Conservation (phyloP, 1,140 invertebrate species). For the Colletes latitarsis region DNA sequence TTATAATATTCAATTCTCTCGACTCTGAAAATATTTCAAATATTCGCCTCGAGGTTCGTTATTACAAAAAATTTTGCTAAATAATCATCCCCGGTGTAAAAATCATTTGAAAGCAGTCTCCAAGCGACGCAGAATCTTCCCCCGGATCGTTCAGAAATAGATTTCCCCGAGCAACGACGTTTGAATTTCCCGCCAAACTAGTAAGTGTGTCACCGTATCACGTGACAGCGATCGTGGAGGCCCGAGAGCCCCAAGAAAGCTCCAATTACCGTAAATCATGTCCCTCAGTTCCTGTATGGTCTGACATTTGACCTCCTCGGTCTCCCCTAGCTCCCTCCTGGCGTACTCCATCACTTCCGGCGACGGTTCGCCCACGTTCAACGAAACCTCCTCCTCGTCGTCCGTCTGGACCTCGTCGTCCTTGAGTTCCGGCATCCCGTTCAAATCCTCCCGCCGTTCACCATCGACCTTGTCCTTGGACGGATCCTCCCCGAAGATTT, state of each 20-base stretch:
- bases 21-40: no score
- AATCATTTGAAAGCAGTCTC: no score
- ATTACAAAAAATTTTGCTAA: no score
- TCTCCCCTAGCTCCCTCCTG: constrained; percentile 79
- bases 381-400: constrained; percentile 73
- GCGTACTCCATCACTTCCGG: constrained; percentile 80
- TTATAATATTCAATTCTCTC: no score
- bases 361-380: constrained; percentile 76
- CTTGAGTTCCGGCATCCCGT: constrained; percentile 64
- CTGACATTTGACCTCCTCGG: constrained; percentile 83
- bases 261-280: constrained; percentile 87
- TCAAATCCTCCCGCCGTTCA: constrained; percentile 11
- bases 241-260: background rate
- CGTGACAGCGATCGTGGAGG: no score
- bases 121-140: no score
- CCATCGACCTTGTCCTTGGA: constrained; percentile 30
- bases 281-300: constrained; percentile 86
- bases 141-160: no score
- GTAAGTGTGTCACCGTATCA: no score
- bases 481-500: background rate
- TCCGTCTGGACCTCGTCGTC: constrained; percentile 65
- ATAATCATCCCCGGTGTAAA: no score
- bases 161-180: no score
- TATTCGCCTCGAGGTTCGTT: no score
- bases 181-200: no score